Conservation (phyloP, 2,113 vertebrate genomes). For the Chunga burmeisteri region DNA sequence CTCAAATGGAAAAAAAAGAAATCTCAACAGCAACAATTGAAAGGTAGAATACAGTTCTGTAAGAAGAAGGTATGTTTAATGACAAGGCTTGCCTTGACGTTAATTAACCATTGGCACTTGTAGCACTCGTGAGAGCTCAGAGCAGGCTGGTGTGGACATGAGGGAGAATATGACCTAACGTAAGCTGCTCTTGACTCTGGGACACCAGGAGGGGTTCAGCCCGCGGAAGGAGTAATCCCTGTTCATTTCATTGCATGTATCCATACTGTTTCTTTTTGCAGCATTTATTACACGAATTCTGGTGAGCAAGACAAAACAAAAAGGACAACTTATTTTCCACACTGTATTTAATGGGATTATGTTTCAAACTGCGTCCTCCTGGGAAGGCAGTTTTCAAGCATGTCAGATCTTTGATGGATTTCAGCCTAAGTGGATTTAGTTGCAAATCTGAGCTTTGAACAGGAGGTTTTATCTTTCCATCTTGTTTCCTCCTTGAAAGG, state of each 20-base stretch:
- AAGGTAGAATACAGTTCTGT: neutral
- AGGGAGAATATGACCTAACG: neutral
- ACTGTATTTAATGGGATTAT: slow-evolving; percentile 13
- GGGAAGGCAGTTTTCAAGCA: neutral
- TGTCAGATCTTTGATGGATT: slow-evolving; percentile 5
- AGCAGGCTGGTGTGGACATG: neutral
- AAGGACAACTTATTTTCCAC: neutral
- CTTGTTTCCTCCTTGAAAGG: slow-evolving; percentile 25
- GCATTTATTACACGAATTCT: slow-evolving; percentile 14
- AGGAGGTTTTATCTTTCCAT: slow-evolving; percentile 18
- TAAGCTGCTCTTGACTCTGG: neutral
- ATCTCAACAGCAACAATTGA: neutral
- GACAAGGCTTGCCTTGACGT: neutral
- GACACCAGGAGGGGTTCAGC: neutral
- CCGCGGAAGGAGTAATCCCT: neutral
- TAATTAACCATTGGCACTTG: neutral
- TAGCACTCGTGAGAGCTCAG: neutral
- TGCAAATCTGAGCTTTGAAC: slow-evolving; percentile 6
- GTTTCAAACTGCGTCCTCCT: neutral
- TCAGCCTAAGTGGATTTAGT: slow-evolving; percentile 19
- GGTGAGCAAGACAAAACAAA: slow-evolving; percentile 32
- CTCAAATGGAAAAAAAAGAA: neutral
- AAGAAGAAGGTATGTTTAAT: neutral
- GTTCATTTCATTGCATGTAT: neutral
- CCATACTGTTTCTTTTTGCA: neutral